Base-by-base conservation (phyloP, 1,140 invertebrate species). In the Drosophila pruinosa region DNA sequence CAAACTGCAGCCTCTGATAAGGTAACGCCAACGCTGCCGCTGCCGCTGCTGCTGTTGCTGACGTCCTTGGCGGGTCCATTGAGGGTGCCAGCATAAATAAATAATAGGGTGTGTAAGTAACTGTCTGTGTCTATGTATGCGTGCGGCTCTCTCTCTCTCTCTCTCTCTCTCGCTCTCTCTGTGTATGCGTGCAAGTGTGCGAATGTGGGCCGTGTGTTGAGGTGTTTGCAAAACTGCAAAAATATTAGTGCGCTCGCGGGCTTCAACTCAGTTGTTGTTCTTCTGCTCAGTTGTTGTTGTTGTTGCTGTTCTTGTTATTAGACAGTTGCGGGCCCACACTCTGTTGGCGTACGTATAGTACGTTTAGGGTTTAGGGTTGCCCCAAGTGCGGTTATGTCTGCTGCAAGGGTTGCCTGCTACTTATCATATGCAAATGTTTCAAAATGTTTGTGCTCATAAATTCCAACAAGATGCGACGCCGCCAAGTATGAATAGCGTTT, bases 361-460 rank as follows among this genome's bases (percentile, higher is more conserved):
- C 10, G 38, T 28, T 3, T 28, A 59, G 28, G 28, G 38, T 28
- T 3, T 28, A 59, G 28, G 28, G 39, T 53, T 47, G 39, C 34
- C 47, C 26, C 34, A 12, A 15, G 34, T 36, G 41, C n/a, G 12
- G 19, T 22, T 14, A 52, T 41, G 36, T 63, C 48, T 22, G 24
- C 36, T 28, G 10, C 34, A 8, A 65, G 36, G 31, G 56, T 14
- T 50, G 63, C 58, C 61, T 56, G 52, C 53, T 63, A 68, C 80
- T 80, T 70, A 76, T 67, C 72, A 48, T 59, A 70, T 79, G 75
- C 63, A 79, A 83, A 83, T 85, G 69, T 72, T 69, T 79, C 36
- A 64, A 52, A 74, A 72, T 70, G 61, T 72, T 72, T 65, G 50
- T 45, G 34, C 61, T 50, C 65, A 79, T 75, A 75, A 79, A 72